Evolutionary conservation across 2,888 invertebrate genomes (phyloP), one percentile per base, ranked within the genome.

Genomic region (Diaperis boleti): DNA sequence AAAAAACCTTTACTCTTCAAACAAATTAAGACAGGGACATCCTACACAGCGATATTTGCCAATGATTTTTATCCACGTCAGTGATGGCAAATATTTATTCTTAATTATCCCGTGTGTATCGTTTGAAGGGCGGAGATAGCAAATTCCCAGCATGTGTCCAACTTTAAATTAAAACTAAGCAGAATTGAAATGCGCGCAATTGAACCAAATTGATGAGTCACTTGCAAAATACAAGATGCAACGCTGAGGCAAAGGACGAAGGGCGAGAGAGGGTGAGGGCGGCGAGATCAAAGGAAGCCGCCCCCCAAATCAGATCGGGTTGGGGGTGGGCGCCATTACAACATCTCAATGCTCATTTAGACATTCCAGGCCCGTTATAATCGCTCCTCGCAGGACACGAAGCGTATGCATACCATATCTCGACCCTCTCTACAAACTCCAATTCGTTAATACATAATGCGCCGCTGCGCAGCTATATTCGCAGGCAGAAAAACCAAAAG

Each of bases 281-380:
- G 85, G 86, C 83, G 82, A 86, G 85, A 86, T 86, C 86, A 86
- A 86, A 86, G 84, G 84, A 82, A 82, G 83, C 87, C 87, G 83
- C 81, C 81, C 79, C 78, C 77, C 75, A 78, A 78, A 78, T 78
- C 79, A 78, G 75, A 77, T 78, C 78, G 75, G 76, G 70, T 72
- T 72, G 75, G 76, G 75, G 77, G 77, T 74, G 77, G 75, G 74
- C 79, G 78, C 79, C 80, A 79, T 81, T 79, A 79, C 77, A 78
- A 76, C 75, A 76, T 75, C 77, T 76, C 80, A 77, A 78, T 79
- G 80, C 78, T 79, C 80, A 79, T 79, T 79, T 80, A 78, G 79
- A 76, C 76, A 78, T 78, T 79, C 77, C 78, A 67, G 67, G 67
- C 74, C 71, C 67, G 73, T 74, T 73, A 72, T 74, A 72, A 74